phyloP scores from a whole-genome alignment of 2,113 vertebrate species.

The Cathartes aura region DNA sequence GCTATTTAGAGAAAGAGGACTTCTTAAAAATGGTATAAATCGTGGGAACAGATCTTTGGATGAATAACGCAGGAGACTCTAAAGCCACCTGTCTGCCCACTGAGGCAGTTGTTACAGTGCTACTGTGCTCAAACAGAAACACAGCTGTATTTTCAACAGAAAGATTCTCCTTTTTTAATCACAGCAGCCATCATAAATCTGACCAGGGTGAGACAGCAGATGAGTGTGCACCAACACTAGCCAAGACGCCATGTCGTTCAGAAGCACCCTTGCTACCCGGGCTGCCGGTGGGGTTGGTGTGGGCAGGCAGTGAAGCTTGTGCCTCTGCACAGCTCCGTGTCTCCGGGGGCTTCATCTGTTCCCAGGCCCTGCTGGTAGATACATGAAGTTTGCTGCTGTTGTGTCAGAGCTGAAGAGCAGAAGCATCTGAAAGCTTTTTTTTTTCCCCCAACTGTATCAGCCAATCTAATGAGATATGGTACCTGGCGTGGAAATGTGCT shows the following conservation, averaged over 20 bases:
- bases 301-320: background rate
- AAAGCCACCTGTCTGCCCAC: too few relatives aligned
- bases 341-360: background rate
- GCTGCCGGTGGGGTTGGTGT: background rate
- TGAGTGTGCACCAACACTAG: fast-evolving
- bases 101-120: background rate
- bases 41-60: background rate
- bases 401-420: background rate
- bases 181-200: background rate
- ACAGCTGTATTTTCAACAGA: background rate
- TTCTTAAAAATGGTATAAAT: background rate
- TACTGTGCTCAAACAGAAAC: background rate
- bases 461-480: background rate
- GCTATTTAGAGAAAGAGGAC: background rate
- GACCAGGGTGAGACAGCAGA: background rate
- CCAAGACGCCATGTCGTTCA: fast-evolving
- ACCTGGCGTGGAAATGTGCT: background rate
- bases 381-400: background rate
- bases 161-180: background rate
- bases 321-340: background rate
- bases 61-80: background rate
- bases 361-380: background rate
- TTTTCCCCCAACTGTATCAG: background rate
- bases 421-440: background rate
- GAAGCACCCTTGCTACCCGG: background rate